Base-by-base conservation (phyloP, 2,888 invertebrate genomes). In the Osmoderma eremita region DNA sequence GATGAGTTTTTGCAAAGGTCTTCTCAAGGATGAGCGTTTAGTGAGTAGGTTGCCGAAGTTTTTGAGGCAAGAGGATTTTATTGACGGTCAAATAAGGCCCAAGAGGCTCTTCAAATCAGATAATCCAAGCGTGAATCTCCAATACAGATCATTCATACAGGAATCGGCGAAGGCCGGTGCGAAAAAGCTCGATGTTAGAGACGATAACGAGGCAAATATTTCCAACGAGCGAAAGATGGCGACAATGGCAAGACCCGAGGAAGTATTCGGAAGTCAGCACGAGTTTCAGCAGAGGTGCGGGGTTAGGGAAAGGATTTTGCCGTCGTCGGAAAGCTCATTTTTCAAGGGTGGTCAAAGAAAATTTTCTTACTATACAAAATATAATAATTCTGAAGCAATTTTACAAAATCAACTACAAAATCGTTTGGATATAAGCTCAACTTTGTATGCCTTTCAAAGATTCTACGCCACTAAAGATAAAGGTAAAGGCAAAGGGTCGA, bases 221-320 rank as follows among this genome's bases (percentile, higher is more conserved):
- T 1, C 12, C 15, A 17, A 2, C 3, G 24, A 15, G 2, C 1
- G 8, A n/a, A 12, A 17, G 2, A 45, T 17, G 1, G 17, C 15
- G 2, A 2, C 58, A 0, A 45, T 48, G 6, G 45, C 10, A 2
- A 45, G 58, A 6, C 17, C 24, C 15, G 58, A 61, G 4, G 58
- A 48, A 6, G 2, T 48, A 0, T 15, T 61, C 17, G 17, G 45
- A 5, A 22, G 15, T 2, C 58, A 58, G 10, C 24, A 61, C 5
- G 12, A 8, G n/a, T 61, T 45, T 36, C 58, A 61, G 15, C 58
- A 45, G 30, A 61, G 45, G 30, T 45, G 30, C 10, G 58, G 58
- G 0, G 24, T 61, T 12, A 17, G 58, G 12, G 58, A 61, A 15
- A 45, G 58, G n/a, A 61, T 61, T 0, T 17, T 61, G 6, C 58